Evolutionary conservation across 1,140 invertebrate species (phyloP), one percentile per base, ranked within the genome.

Genomic region (Planococcus citri): DNA sequence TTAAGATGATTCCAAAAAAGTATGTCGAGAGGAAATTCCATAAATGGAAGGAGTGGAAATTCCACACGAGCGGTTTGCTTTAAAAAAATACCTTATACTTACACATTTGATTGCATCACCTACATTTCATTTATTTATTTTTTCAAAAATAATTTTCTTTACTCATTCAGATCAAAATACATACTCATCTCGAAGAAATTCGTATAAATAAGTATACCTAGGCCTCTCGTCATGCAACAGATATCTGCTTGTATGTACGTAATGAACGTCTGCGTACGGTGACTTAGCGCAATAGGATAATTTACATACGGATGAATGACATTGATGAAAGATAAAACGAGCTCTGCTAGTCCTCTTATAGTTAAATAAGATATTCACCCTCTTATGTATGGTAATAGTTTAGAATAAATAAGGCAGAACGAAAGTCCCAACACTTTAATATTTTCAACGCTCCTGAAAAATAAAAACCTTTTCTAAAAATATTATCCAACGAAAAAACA

Each of bases 281-380:
- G 60, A 64, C 22, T 64, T 25, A 64, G 25, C 60, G 10, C 60
- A 27, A 64, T 64, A 27, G 22, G 20, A 64, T 64, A 64, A 64
- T 64, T 64, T 64, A 64, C 60, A 64, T 64, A 64, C 60, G 60
- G 60, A 64, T 64, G 60, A 64, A 64, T 64, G 60, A 64, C 60
- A 27, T 64, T 64, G 60, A 25, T 64, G 60, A 64, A 64, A 64
- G 60, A 64, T 64, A 64, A 64, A 64, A 64, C 60, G 60, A 27
- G 21, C 24, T 27, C 22, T n/a, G n/a, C n/a, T 10, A 64, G 60
- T 25, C 25, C 20, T 25, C 60, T 64, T 64, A 25, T 20, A 1
- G 60, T n/a, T 64, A 64, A 64, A 64, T 64, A 64, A 64, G 41
- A 51, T 51, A 51, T 51, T 51, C 41, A 51, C 41, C 41, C 41